A percentile compares a stretch with the other conserved stretches of the same genome.
phyloP scores from a whole-genome alignment of 2,888 invertebrate genomes.

The Dorcus parallelipipedus region DNA sequence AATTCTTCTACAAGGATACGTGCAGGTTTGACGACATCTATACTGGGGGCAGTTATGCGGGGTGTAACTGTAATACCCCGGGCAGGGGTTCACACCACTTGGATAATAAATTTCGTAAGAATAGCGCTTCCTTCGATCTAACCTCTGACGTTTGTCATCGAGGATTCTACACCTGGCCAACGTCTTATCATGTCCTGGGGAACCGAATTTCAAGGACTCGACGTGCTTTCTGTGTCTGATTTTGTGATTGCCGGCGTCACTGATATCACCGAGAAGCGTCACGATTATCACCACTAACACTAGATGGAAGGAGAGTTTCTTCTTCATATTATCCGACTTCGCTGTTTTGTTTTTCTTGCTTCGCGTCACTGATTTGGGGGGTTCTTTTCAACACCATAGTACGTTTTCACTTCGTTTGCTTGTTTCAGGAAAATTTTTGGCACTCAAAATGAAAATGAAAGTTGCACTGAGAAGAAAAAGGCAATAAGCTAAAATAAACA shows the following conservation, averaged over 20 bases:
- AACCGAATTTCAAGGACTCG: background rate
- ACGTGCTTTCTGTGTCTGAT: background rate
- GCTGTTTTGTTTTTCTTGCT: constrained; percentile 1
- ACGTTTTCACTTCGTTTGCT: background rate
- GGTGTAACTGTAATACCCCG: constrained; percentile 17
- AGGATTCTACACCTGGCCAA: constrained; percentile 17
- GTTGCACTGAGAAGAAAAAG: too few relatives aligned
- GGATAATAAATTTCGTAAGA: constrained; percentile 3
- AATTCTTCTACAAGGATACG: constrained; percentile 10
- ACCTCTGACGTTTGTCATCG: constrained; percentile 7
- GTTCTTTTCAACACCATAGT: constrained; percentile 4
- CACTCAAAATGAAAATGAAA: too few relatives aligned
- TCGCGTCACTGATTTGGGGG: background rate
- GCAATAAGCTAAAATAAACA: too few relatives aligned
- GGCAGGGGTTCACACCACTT: constrained; percentile 7
- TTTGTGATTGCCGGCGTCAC: background rate
- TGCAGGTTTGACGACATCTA: constrained; percentile 3
- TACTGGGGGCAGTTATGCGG: constrained; percentile 12
- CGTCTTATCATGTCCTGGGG: background rate
- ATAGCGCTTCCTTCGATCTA: constrained; percentile 10
- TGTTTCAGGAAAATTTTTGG: too few relatives aligned
- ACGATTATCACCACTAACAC: constrained; percentile 7
- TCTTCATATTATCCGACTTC: constrained; percentile 16
- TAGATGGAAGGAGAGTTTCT: background rate
- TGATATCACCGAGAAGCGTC: background rate